Conservation (phyloP, 2,113 vertebrate genomes). For the Tychaedon coryphoeus region DNA sequence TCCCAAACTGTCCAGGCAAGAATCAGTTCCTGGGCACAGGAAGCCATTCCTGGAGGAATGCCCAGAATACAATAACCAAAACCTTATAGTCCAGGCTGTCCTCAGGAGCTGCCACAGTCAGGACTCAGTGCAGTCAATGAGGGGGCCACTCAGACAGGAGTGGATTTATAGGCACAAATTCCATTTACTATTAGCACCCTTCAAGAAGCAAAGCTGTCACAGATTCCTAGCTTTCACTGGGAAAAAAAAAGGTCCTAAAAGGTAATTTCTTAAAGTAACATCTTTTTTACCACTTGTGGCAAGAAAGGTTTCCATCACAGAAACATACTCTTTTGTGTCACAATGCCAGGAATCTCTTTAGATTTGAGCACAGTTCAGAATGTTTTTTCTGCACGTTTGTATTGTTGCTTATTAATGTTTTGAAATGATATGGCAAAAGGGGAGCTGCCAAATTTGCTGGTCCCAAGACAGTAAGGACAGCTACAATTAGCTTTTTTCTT, state of each 20-base stretch:
- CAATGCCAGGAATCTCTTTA: fast-evolving
- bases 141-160: not conserved
- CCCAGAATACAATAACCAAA: not conserved
- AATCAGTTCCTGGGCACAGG: not conserved
- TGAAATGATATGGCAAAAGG: not conserved
- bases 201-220: not conserved
- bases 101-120: not conserved
- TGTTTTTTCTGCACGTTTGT: not conserved
- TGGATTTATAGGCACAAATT: not conserved
- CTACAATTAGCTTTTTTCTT: not conserved
- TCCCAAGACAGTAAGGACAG: not conserved
- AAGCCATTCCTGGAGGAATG: not conserved
- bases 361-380: not conserved
- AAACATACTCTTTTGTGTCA: not conserved
- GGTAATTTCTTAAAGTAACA: not conserved
- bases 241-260: not conserved
- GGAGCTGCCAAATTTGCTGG: not conserved
- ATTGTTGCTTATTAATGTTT: not conserved
- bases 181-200: not conserved
- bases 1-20: not conserved
- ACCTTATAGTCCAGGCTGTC: not conserved
- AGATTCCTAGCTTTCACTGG: not conserved
- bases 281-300: not conserved
- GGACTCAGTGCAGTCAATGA: not conserved
- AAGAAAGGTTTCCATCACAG: not conserved